Conservation (phyloP, 1,140 invertebrate genomes). For the Ctenoplectra terminalis region DNA sequence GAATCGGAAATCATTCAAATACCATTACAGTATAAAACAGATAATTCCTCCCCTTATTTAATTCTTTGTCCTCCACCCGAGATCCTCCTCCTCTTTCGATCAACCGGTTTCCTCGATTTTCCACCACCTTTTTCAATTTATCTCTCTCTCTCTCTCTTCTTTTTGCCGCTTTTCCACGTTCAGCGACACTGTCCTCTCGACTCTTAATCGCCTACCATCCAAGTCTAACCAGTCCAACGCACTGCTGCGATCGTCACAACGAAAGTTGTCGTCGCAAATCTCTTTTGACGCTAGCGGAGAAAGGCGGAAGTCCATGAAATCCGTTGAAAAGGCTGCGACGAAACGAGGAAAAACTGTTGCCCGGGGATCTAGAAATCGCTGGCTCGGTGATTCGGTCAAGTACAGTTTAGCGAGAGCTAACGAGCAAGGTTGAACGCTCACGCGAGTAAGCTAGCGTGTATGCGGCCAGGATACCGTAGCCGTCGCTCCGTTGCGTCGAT, state of each 20-base stretch:
- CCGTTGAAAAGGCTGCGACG: slow-evolving; percentile 3
- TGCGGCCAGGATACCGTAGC: not conserved
- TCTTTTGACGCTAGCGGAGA: not conserved
- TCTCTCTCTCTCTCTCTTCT: not conserved
- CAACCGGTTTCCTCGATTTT: not conserved
- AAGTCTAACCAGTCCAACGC: not conserved
- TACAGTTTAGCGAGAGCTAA: slow-evolving; percentile 49
- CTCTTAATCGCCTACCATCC: not conserved
- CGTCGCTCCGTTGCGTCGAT: slow-evolving; percentile 5
- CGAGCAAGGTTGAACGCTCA: slow-evolving; percentile 46
- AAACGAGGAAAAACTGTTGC: slow-evolving; percentile 28
- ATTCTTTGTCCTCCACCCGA: no score
- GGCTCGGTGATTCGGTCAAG: slow-evolving; percentile 51
- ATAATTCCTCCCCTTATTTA: no score
- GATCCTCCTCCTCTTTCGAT: no score
- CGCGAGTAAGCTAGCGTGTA: slow-evolving; percentile 16
- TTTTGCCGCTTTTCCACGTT: no score
- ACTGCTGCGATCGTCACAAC: not conserved
- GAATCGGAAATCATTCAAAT: no score
- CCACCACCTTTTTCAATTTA: not conserved
- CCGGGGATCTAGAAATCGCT: not conserved
- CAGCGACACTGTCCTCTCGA: not conserved
- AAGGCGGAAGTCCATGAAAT: not conserved
- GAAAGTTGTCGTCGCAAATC: not conserved
- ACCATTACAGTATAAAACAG: no score